These are phyloP conservation scores for Megalurothrips usitatus DNA, from an alignment of 2,888 invertebrate genomes.

Conservation along the genomic window DNA sequence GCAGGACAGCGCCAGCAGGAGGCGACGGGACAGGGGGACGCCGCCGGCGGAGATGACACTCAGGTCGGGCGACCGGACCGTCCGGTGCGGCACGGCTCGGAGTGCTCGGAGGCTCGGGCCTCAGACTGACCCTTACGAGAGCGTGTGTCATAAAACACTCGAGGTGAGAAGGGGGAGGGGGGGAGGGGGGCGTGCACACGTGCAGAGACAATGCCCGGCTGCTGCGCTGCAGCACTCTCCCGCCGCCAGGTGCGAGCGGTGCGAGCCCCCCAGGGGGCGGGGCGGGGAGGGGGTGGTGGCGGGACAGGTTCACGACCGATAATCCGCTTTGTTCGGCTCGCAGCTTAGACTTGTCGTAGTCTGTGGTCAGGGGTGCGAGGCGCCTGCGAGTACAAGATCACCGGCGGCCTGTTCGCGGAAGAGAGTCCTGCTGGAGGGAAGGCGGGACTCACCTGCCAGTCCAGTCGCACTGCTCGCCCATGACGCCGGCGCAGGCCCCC, in stretches of 20 bases:
- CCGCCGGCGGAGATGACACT: too few relatives aligned
- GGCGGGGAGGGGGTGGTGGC: not conserved
- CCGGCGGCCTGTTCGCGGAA: too few relatives aligned
- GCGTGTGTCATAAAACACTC: not conserved
- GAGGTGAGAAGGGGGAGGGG: not conserved
- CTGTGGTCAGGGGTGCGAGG: not conserved
- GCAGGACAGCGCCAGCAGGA: too few relatives aligned
- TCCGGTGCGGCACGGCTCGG: too few relatives aligned
- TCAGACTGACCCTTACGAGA: too few relatives aligned
- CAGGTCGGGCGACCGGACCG: too few relatives aligned
- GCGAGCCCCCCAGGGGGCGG: not conserved
- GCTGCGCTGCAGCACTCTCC: not conserved
- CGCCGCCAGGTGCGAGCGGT: not conserved
- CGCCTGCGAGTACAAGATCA: not conserved
- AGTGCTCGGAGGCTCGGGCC: too few relatives aligned
- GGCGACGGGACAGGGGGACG: too few relatives aligned
- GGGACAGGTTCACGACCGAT: constrained; percentile 3
- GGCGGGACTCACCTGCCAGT: constrained; percentile 56
- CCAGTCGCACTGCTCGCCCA: constrained; percentile 67
- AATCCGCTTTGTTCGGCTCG: not conserved
- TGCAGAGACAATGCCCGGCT: not conserved
- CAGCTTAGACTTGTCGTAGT: not conserved
- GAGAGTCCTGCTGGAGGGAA: too few relatives aligned
- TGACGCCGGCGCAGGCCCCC: constrained; percentile 52
- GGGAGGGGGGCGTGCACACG: not conserved